These are phyloP conservation scores for Salminus brasiliensis DNA, from an alignment of 2,113 vertebrate species.

Conservation along the genomic window DNA sequence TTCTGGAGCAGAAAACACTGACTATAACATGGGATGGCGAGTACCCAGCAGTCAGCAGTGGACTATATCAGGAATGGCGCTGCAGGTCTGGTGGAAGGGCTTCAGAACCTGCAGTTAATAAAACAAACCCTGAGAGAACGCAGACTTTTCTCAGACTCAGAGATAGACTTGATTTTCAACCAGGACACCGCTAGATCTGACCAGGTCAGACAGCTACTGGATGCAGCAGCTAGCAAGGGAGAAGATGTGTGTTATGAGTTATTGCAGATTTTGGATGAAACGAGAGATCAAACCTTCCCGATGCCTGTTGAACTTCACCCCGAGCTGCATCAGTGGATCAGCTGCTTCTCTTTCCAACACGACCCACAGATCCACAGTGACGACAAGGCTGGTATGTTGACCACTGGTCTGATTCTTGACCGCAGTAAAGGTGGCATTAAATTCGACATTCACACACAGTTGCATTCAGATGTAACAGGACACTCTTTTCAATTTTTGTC, in stretches of 20 bases:
- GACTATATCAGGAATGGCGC: conserved; percentile 43
- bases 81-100: not conserved
- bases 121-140: not conserved
- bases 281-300: conserved; percentile 33
- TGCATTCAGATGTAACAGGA: no score
- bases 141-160: conserved; percentile 10
- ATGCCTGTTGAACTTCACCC: conserved; percentile 2
- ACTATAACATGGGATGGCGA: conserved; percentile 50
- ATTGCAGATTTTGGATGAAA: conserved; percentile 39
- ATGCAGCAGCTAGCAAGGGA: conserved; percentile 19
- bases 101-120: conserved; percentile 23
- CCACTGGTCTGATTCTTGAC: no score
- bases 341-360: conserved; percentile 47
- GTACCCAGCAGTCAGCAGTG: conserved; percentile 45
- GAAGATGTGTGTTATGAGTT: conserved; percentile 32
- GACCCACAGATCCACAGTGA: conserved; percentile 29
- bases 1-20: no score
- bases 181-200: not conserved
- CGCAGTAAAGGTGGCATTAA: no score
- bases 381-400: conserved; percentile 2
- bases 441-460: no score
- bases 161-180: conserved; percentile 1
- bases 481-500: no score
- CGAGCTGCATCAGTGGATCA: conserved; percentile 51
- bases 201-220: conserved; percentile 3